Conservation (phyloP, 1,140 invertebrate genomes). For the Elymnias hypermnestra region DNA sequence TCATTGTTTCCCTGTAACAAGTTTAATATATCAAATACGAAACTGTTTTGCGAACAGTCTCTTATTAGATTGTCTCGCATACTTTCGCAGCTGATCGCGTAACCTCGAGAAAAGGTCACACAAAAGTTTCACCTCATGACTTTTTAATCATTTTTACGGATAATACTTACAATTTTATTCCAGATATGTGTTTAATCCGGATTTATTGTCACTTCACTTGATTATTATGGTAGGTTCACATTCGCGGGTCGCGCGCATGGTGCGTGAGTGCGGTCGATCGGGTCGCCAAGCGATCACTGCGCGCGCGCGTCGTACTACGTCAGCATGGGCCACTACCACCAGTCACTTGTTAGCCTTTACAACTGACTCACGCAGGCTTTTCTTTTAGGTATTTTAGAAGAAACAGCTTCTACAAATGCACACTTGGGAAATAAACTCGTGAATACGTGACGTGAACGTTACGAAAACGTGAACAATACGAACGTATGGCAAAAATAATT, state of each 20-base stretch:
- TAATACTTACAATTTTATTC: conserved; percentile 15
- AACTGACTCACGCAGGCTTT: conserved; percentile 32
- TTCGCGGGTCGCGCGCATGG: conserved; percentile 52
- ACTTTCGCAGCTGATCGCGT: conserved; percentile 57
- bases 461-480: too few relatives aligned
- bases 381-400: neutral
- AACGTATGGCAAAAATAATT: neutral
- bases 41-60: neutral
- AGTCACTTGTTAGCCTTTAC: conserved; percentile 30
- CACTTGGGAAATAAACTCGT: too few relatives aligned
- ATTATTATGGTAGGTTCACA: conserved; percentile 43
- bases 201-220: conserved; percentile 56
- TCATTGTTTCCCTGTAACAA: too few relatives aligned
- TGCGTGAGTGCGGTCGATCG: conserved; percentile 45
- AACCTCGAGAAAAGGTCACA: conserved; percentile 40
- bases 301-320: conserved; percentile 2
- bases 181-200: conserved; percentile 38
- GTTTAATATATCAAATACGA: neutral
- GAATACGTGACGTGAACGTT: too few relatives aligned
- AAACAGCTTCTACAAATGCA: too few relatives aligned
- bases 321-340: conserved; percentile 20
- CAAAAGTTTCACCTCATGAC: conserved; percentile 12
- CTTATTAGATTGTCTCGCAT: conserved; percentile 5
- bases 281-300: conserved; percentile 56
- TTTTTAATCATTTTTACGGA: too few relatives aligned